These are phyloP conservation scores for Monochamus alternatus DNA, from an alignment of 2,888 invertebrate genomes.

Conservation along the genomic window DNA sequence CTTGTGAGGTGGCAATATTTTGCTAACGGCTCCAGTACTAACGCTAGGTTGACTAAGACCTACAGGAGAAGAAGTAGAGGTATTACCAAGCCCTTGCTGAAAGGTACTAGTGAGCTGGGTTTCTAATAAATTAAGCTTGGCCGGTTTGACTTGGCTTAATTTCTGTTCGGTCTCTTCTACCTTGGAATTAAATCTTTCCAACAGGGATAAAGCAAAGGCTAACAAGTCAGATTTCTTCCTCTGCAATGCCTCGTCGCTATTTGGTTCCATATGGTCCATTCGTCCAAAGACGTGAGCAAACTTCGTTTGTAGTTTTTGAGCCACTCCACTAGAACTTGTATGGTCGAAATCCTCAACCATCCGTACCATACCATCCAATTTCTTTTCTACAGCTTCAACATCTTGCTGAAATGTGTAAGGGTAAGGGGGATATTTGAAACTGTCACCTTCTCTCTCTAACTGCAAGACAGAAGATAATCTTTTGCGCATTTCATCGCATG, in stretches of 20 bases:
- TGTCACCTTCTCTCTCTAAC: conserved; percentile 28
- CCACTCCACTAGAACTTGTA: background rate
- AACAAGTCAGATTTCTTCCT: background rate
- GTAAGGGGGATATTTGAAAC: conserved; percentile 24
- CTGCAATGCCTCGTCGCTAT: background rate
- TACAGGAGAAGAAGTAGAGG: background rate
- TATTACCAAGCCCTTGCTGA: background rate
- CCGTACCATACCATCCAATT: conserved; percentile 3
- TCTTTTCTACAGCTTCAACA: background rate
- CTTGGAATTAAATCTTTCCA: background rate
- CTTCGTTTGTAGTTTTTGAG: too few species aligned
- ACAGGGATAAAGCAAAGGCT: background rate
- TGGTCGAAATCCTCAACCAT: background rate
- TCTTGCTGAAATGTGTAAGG: conserved; percentile 22
- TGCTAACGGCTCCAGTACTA: too few species aligned
- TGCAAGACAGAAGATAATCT: background rate
- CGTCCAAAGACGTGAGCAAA: conserved; percentile 25
- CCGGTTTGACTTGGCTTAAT: background rate
- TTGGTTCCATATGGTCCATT: conserved; percentile 21
- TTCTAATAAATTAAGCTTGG: background rate
- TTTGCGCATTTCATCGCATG: conserved; percentile 24
- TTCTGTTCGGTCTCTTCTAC: background rate
- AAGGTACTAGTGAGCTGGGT: background rate
- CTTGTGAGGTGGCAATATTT: conserved; percentile 30
- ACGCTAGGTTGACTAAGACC: background rate